Evolutionary conservation across 2,888 invertebrate genomes (phyloP).

Genomic region (Phaedon cochleariae): DNA sequence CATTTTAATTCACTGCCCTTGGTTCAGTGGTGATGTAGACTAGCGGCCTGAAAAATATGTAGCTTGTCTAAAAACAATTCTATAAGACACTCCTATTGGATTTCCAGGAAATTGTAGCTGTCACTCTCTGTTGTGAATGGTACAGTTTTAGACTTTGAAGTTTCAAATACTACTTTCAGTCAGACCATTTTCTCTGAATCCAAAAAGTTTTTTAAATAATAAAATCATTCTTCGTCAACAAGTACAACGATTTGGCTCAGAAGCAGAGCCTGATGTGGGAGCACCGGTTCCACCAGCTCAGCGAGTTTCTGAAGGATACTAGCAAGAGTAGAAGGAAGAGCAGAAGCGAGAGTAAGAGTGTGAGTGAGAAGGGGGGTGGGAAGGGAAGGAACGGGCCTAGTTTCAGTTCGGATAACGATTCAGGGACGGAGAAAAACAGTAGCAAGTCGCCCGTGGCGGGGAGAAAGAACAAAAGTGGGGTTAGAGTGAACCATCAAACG

Average conservation of each 20-base stretch:
- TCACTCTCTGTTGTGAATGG: too few relatives aligned
- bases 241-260: slow-evolving; percentile 82
- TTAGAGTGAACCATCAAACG: slow-evolving; percentile 20
- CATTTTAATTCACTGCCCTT: too few relatives aligned
- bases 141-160: too few relatives aligned
- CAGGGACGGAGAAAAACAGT: slow-evolving; percentile 59
- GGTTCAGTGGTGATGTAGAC: too few relatives aligned
- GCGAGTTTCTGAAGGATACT: slow-evolving; percentile 53
- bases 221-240: slow-evolving; percentile 78
- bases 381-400: slow-evolving; percentile 46
- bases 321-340: slow-evolving; percentile 70
- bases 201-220: too few relatives aligned
- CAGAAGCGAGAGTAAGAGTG: slow-evolving; percentile 71
- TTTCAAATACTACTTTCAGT: too few relatives aligned
- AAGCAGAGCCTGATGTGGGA: slow-evolving; percentile 85
- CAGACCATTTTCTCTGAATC: too few relatives aligned
- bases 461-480: slow-evolving; percentile 57
- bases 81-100: too few relatives aligned
- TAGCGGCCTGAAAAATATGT: too few relatives aligned
- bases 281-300: slow-evolving; percentile 67
- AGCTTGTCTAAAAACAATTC: too few relatives aligned
- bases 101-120: too few relatives aligned
- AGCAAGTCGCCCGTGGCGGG: slow-evolving; percentile 61
- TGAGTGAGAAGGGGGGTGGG: slow-evolving; percentile 52
- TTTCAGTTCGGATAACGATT: slow-evolving; percentile 61